Evolutionary conservation across 2,113 vertebrate genomes (phyloP).

Genomic region (Macroglossus sobrinus): DNA sequence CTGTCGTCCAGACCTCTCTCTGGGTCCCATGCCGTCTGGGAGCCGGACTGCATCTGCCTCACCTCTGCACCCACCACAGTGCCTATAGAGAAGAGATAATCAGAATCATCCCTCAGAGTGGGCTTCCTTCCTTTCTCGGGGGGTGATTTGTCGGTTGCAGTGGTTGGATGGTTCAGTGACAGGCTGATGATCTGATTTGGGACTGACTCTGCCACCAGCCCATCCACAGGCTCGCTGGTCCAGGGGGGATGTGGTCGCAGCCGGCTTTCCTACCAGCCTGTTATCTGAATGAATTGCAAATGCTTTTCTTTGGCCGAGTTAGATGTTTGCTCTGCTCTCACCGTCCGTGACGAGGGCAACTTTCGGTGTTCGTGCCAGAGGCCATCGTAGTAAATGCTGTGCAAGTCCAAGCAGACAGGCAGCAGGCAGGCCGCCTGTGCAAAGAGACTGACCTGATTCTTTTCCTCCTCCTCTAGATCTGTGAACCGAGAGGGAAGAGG

Average conservation of each 20-base stretch:
- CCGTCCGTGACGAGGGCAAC: background rate
- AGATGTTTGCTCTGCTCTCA: background rate
- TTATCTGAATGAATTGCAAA: background rate
- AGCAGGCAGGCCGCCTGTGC: background rate
- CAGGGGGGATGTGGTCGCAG: background rate
- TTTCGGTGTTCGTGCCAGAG: background rate
- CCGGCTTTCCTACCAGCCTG: background rate
- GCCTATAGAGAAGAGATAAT: fast-evolving
- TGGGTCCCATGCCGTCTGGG: fast-evolving
- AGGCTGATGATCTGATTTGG: background rate
- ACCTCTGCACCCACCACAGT: background rate
- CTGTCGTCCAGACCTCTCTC: background rate
- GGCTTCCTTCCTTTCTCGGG: background rate
- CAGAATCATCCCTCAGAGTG: background rate
- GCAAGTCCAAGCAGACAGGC: background rate
- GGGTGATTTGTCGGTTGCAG: background rate
- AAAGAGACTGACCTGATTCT: slow-evolving; percentile 19
- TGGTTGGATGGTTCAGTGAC: fast-evolving
- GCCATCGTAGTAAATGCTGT: background rate
- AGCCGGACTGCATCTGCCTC: background rate
- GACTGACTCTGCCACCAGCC: background rate
- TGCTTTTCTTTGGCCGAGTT: background rate
- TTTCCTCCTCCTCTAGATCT: slow-evolving; percentile 63
- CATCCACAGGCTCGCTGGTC: background rate
- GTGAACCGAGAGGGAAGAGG: slow-evolving; percentile 64